Conservation (phyloP, 2,888 invertebrate species). For the Drosophila siamana region DNA sequence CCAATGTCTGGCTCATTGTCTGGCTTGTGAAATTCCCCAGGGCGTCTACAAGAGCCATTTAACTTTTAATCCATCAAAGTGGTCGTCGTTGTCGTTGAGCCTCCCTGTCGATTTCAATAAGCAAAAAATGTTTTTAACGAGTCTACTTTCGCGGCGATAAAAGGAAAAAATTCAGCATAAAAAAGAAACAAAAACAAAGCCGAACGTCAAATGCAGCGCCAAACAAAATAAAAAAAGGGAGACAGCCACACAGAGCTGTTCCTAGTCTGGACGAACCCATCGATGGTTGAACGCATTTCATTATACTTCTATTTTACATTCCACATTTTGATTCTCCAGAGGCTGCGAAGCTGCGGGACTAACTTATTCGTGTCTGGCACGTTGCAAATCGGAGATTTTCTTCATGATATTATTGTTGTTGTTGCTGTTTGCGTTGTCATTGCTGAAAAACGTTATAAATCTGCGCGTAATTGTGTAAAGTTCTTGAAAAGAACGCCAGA, state of each 20-base stretch:
- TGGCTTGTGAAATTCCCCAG: conserved; percentile 35
- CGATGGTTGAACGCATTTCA: conserved; percentile 65
- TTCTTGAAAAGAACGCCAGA: conserved; percentile 38
- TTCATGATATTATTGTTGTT: conserved; percentile 4
- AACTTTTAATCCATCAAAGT: conserved; percentile 76
- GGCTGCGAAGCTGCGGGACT: conserved; percentile 31
- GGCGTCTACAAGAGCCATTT: conserved; percentile 53
- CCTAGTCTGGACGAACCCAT: conserved; percentile 43
- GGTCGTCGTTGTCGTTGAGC: conserved; percentile 29
- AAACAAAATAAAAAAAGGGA: conserved; percentile 24
- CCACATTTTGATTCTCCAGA: conserved; percentile 51
- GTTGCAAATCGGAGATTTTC: conserved; percentile 16
- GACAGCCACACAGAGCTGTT: neutral
- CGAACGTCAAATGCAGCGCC: conserved; percentile 33
- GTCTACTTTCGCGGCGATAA: conserved; percentile 27
- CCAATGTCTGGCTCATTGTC: conserved; percentile 39
- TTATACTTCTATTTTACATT: conserved; percentile 52
- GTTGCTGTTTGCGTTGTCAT: conserved; percentile 4
- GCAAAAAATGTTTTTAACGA: conserved; percentile 56
- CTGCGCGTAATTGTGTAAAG: conserved; percentile 65
- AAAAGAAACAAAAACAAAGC: conserved; percentile 23
- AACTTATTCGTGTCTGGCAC: conserved; percentile 23
- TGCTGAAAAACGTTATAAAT: conserved; percentile 65
- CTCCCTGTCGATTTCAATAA: conserved; percentile 44
- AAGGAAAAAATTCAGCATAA: neutral